These are phyloP conservation scores for Campylomormyrus tamandua DNA, from an alignment of 2,113 vertebrate species.

Conservation along the genomic window DNA sequence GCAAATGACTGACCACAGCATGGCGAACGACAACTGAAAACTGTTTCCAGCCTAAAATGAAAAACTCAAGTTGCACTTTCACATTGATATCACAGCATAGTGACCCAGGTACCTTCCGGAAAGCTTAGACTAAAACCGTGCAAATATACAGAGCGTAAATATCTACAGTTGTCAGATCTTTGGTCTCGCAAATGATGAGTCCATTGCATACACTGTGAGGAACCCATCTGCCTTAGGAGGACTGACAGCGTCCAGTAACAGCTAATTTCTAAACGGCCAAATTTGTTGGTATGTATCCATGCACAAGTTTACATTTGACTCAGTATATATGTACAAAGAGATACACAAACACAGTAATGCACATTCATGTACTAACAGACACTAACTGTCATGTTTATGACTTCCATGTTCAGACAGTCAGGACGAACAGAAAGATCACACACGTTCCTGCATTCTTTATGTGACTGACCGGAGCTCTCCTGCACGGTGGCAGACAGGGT, in stretches of 20 bases:
- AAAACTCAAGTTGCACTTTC: neutral
- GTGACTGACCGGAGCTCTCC: neutral
- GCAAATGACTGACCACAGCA: neutral
- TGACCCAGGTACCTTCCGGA: neutral
- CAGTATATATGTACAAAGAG: conserved; percentile 1
- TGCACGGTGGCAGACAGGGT: neutral
- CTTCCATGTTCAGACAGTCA: neutral
- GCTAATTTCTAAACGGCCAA: conserved; percentile 44
- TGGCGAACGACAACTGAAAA: neutral
- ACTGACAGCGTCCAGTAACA: conserved; percentile 35
- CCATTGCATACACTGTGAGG: conserved; percentile 28
- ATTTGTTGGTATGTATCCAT: conserved; percentile 1
- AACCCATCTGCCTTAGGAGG: conserved; percentile 21
- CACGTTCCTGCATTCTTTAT: neutral
- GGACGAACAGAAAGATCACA: neutral
- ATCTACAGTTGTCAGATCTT: conserved; percentile 22
- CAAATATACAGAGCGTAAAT: conserved; percentile 24
- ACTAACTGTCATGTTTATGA: neutral
- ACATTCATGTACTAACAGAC: neutral
- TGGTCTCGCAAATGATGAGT: conserved; percentile 20
- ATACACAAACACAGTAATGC: neutral
- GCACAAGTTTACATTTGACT: neutral
- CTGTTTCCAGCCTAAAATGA: neutral
- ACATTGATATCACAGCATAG: neutral
- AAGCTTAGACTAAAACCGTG: neutral